Evolutionary conservation across 1,140 invertebrate species (phyloP).

Genomic region (Probaryconus sp.): DNA sequence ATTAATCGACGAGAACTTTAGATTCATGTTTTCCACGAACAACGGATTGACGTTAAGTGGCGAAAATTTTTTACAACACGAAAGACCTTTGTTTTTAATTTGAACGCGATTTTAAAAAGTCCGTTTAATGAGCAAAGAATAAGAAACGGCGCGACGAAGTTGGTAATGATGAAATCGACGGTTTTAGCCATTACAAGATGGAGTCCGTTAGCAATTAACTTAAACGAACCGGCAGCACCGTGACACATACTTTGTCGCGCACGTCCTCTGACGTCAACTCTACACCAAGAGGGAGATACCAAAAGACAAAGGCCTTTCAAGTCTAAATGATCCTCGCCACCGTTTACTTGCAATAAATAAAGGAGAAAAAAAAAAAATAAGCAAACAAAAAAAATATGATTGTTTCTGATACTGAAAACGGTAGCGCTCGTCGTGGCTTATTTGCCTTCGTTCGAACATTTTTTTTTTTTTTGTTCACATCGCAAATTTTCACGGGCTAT

Average conservation of each 20-base stretch:
- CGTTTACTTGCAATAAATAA: conserved; percentile 11
- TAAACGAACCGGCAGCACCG: conserved; percentile 74
- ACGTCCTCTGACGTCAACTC: conserved; percentile 68
- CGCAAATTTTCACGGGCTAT: background rate
- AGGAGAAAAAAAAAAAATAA: no score
- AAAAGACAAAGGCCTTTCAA: conserved; percentile 33
- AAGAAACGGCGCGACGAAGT: conserved; percentile 13
- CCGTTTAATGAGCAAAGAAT: background rate
- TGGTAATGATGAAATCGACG: conserved; percentile 67
- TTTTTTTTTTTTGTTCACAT: background rate
- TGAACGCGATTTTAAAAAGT: conserved; percentile 15
- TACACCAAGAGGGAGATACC: conserved; percentile 4
- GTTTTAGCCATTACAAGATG: conserved; percentile 60
- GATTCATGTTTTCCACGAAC: no score
- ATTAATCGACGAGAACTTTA: no score
- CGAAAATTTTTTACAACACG: no score
- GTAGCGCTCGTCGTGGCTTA: conserved; percentile 4
- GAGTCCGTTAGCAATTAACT: conserved; percentile 68
- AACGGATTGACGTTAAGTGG: no score
- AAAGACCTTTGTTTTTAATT: no score
- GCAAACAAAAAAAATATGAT: conserved; percentile 7
- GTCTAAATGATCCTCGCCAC: conserved; percentile 12
- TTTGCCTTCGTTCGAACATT: background rate
- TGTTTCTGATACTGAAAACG: conserved; percentile 1
- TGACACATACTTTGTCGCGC: conserved; percentile 76